phyloP scores from a whole-genome alignment of 2,888 invertebrate genomes.

The Drosophila anomelani region DNA sequence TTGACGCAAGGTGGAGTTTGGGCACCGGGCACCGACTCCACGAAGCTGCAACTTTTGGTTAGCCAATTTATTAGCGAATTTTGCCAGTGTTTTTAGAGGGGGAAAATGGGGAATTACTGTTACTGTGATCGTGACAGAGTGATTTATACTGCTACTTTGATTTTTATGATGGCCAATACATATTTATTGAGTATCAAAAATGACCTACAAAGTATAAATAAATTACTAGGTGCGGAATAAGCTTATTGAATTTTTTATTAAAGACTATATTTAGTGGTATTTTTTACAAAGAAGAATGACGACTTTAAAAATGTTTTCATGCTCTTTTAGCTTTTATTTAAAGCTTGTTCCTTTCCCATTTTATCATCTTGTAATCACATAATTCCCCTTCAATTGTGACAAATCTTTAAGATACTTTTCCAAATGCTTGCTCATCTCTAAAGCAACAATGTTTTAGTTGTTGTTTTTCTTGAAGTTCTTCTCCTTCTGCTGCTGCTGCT shows the following conservation, averaged over 20 bases:
- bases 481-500: constrained; percentile 36
- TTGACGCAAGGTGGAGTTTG: constrained; percentile 73
- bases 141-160: constrained; percentile 42
- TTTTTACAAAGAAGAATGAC: neutral
- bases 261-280: neutral
- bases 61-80: constrained; percentile 75
- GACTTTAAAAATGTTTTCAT: neutral
- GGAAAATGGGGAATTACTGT: constrained; percentile 21
- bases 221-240: constrained; percentile 11
- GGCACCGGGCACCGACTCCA: neutral
- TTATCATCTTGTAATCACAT: too few species aligned
- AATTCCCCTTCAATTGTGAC: constrained; percentile 11
- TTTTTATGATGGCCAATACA: constrained; percentile 24
- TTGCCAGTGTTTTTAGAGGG: constrained; percentile 41
- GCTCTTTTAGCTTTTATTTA: neutral
- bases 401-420: neutral
- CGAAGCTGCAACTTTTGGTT: constrained; percentile 48
- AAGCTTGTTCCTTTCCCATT: neutral
- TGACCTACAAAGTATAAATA: constrained; percentile 28
- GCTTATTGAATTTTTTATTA: constrained; percentile 14
- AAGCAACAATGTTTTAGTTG: constrained; percentile 45
- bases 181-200: constrained; percentile 34
- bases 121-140: constrained; percentile 42
- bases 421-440: constrained; percentile 42
- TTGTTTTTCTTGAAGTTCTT: constrained; percentile 25